Evolutionary conservation across 2,113 vertebrate species (phyloP).

Genomic region (Geococcyx californianus): DNA sequence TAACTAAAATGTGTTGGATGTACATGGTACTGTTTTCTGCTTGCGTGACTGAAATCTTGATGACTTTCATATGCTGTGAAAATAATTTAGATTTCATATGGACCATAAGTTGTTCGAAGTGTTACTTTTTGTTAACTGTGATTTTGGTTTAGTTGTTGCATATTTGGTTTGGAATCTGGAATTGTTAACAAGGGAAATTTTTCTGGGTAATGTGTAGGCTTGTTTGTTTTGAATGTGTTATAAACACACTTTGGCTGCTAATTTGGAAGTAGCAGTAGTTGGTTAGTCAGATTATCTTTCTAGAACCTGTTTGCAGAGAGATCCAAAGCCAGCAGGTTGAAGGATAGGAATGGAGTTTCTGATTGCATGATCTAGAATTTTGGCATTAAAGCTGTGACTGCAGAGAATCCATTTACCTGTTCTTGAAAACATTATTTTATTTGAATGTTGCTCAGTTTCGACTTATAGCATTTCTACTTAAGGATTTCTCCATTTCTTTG

Average conservation of each 20-base stretch:
- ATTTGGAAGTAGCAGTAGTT: constrained; percentile 24
- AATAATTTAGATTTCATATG: background rate
- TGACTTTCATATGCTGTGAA: constrained; percentile 25
- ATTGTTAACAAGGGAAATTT: constrained; percentile 49
- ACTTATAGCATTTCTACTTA: background rate
- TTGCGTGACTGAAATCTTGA: background rate
- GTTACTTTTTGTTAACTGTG: constrained; percentile 24
- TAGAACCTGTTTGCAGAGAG: background rate
- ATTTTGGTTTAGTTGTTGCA: constrained; percentile 28
- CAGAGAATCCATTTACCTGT: background rate
- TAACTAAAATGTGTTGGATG: background rate
- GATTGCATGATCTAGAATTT: background rate
- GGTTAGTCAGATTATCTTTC: constrained; percentile 31
- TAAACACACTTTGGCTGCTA: constrained; percentile 55
- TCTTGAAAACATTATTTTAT: background rate
- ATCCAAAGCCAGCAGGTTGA: background rate
- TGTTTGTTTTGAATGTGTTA: constrained; percentile 70
- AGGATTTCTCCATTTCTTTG: background rate
- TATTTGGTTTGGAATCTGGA: constrained; percentile 57
- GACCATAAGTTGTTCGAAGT: constrained; percentile 16
- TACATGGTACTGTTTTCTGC: background rate
- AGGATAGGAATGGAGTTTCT: background rate
- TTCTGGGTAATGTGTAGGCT: constrained; percentile 58
- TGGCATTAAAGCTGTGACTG: background rate
- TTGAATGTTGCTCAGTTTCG: background rate